Conservation (phyloP, 2,888 invertebrate genomes). For the Hofmannophila pseudospretella region DNA sequence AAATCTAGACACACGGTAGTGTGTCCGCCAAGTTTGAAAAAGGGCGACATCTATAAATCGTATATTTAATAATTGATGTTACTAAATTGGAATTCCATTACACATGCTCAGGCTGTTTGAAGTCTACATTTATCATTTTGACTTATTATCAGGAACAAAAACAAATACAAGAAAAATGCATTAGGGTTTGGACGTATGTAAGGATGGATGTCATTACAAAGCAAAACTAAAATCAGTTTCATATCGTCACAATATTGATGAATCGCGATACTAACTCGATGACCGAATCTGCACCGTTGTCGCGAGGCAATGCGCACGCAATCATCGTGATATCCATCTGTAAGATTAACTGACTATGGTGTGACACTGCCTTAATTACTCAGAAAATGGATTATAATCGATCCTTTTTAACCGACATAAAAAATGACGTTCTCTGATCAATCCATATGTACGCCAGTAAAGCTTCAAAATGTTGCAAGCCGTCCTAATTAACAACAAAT, state of each 20-base stretch:
- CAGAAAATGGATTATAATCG: no score
- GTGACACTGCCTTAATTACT: constrained; percentile 66
- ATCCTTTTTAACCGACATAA: no score
- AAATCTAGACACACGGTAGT: no score
- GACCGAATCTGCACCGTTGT: constrained; percentile 19
- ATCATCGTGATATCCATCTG: constrained; percentile 67
- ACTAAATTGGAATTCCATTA: no score
- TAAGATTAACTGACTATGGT: constrained; percentile 62
- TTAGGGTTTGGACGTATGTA: constrained; percentile 36
- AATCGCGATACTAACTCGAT: constrained; percentile 3
- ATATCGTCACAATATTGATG: constrained; percentile 1
- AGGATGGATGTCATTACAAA: not conserved
- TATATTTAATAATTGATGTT: not conserved
- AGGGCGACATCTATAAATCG: not conserved
- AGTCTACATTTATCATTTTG: constrained; percentile 49
- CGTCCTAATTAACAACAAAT: constrained; percentile 39
- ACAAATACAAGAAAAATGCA: constrained; percentile 58
- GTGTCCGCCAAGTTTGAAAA: no score
- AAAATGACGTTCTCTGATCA: no score
- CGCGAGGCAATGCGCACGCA: constrained; percentile 49
- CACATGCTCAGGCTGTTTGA: no score
- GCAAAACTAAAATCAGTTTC: not conserved
- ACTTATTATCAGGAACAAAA: constrained; percentile 39
- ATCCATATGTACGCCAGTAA: no score
- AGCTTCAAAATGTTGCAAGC: no score